Evolutionary conservation across 2,113 vertebrate species (phyloP).

Genomic region (Lipotes vexillifer): DNA sequence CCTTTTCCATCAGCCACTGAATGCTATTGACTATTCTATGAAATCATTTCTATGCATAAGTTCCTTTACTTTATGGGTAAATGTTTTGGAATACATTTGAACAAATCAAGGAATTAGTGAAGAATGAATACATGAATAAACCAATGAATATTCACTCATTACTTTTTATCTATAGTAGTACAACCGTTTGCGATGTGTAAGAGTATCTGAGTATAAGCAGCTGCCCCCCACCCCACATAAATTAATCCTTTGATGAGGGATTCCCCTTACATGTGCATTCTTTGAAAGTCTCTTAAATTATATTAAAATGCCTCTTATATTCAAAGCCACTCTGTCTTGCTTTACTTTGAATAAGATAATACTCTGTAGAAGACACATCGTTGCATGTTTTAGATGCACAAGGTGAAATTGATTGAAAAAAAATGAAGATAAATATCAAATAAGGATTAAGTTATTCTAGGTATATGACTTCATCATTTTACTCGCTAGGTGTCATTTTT

Average conservation of each 20-base stretch:
- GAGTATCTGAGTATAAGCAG: not conserved
- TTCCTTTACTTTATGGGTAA: slow-evolving; percentile 22
- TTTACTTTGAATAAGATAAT: not conserved
- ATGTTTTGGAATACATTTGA: slow-evolving; percentile 10
- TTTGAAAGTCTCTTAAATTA: not conserved
- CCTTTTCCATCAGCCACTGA: slow-evolving; percentile 13
- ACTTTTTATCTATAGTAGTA: not conserved
- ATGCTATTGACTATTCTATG: not conserved
- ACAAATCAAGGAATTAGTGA: not conserved
- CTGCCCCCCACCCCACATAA: not conserved
- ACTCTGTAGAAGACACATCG: not conserved
- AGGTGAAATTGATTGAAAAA: not conserved
- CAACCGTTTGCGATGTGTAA: not conserved
- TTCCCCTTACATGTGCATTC: not conserved
- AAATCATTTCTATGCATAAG: slow-evolving; percentile 8
- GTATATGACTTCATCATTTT: not conserved
- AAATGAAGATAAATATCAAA: not conserved
- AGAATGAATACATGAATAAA: not conserved
- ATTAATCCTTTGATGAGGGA: not conserved
- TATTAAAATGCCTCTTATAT: not conserved
- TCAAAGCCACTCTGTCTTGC: not conserved
- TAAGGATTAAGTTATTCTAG: not conserved
- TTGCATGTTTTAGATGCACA: not conserved
- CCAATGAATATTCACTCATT: not conserved
- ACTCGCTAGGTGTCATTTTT: not conserved